Conservation (phyloP, 2,888 invertebrate genomes). For the Hirtodrosophila cameraria region DNA sequence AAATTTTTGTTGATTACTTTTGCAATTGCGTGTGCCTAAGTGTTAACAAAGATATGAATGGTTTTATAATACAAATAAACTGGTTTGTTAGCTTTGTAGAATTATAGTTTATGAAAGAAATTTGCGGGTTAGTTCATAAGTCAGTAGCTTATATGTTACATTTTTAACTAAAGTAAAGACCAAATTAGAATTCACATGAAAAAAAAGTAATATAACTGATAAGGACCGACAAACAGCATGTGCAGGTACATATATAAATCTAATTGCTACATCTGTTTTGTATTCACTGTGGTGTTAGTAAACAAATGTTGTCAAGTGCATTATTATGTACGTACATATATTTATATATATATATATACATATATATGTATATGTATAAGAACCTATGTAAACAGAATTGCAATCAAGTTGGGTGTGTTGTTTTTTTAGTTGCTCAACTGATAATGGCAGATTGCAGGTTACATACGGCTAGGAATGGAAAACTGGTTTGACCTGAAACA, state of each 20-base stretch:
- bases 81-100: too few species aligned
- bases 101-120: neutral
- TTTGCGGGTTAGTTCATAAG: too few species aligned
- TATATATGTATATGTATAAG: neutral
- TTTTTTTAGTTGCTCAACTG: constrained; percentile 19
- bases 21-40: neutral
- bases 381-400: constrained; percentile 14
- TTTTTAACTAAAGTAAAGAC: too few species aligned
- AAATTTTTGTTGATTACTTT: constrained; percentile 1
- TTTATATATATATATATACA: neutral
- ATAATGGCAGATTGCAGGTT: constrained; percentile 34
- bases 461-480: constrained; percentile 1
- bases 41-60: constrained; percentile 14
- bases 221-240: neutral
- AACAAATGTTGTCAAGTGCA: neutral
- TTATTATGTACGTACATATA: too few species aligned
- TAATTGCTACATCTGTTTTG: neutral
- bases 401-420: constrained; percentile 31
- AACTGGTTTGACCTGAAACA: constrained; percentile 8
- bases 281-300: neutral
- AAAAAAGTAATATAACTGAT: neutral
- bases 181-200: neutral
- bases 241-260: too few species aligned
- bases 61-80: neutral
- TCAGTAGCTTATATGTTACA: too few species aligned